Percentiles rank a stretch among this genome's conserved stretches.
Evolutionary conservation across 2,888 invertebrate genomes (phyloP).

Genomic region (Drosophila pseudotakahashii): DNA sequence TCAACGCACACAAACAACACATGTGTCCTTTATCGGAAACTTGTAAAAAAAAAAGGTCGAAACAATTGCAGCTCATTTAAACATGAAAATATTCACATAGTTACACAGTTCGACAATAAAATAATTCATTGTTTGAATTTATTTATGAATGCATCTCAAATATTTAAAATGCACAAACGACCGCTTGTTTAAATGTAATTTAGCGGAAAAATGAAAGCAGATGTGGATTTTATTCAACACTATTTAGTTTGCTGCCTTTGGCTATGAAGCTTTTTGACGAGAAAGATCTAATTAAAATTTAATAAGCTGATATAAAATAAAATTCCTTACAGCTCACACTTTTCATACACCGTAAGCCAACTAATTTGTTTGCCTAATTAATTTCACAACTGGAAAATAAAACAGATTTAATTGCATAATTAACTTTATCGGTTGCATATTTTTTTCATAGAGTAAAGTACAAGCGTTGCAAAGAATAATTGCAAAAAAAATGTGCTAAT

Average conservation of each 20-base stretch:
- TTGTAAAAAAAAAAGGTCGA: slow-evolving; percentile 18
- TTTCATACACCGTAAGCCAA: no score
- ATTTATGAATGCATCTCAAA: slow-evolving; percentile 39
- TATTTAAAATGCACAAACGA: slow-evolving; percentile 35
- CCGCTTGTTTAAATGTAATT: slow-evolving; percentile 30
- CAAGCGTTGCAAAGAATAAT: not conserved
- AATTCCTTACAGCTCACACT: slow-evolving; percentile 2
- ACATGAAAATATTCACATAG: slow-evolving; percentile 29
- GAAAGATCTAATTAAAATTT: slow-evolving; percentile 11
- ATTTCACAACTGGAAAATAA: not conserved
- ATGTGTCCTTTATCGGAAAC: slow-evolving; percentile 24
- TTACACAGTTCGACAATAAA: slow-evolving; percentile 33
- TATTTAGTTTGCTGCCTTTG: not conserved
- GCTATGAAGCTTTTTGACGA: not conserved
- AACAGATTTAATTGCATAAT: slow-evolving; percentile 20
- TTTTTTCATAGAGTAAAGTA: slow-evolving; percentile 4
- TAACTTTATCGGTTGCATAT: slow-evolving; percentile 12
- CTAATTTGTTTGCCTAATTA: not conserved
- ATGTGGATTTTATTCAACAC: slow-evolving; percentile 1
- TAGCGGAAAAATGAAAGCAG: slow-evolving; percentile 19
- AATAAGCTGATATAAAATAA: not conserved
- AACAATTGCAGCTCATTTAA: slow-evolving; percentile 22
- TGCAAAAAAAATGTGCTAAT: slow-evolving; percentile 40
- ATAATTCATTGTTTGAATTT: slow-evolving; percentile 43
- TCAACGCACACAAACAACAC: slow-evolving; percentile 35